A percentile compares a stretch with the other conserved stretches of the same genome.
Evolutionary conservation across 2,113 vertebrate genomes (phyloP).

Genomic region (Brachypodius melanocephalos): DNA sequence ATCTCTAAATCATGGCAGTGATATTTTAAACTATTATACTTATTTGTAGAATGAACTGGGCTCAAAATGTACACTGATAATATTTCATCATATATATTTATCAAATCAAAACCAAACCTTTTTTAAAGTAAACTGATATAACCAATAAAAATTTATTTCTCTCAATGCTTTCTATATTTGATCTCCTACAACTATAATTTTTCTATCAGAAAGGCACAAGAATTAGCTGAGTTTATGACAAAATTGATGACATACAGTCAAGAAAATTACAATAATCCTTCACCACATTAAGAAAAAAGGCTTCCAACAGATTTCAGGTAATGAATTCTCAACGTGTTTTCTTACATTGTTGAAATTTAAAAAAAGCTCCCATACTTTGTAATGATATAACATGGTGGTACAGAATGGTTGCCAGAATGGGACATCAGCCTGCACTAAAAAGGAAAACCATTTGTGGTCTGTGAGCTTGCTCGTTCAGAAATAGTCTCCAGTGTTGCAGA

Average conservation of each 20-base stretch:
- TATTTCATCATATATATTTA: background rate
- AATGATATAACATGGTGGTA: background rate
- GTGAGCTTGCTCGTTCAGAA: background rate
- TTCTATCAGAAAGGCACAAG: background rate
- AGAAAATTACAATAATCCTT: background rate
- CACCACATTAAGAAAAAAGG: background rate
- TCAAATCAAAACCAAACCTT: background rate
- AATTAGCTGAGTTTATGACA: background rate
- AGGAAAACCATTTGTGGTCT: background rate
- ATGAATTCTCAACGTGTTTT: background rate
- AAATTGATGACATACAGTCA: background rate
- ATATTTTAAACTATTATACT: background rate
- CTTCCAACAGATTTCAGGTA: background rate
- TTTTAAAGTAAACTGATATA: background rate
- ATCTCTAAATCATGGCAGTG: background rate
- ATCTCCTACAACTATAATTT: background rate
- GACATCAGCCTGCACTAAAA: background rate
- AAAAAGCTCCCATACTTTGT: background rate
- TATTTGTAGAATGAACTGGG: background rate
- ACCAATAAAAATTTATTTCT: background rate
- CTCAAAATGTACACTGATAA: background rate
- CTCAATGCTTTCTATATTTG: background rate
- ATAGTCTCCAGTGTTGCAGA: background rate
- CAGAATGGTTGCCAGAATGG: background rate
- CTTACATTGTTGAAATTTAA: background rate